Evolutionary conservation across 2,113 vertebrate species (phyloP).

Genomic region (Girardinichthys multiradiatus): DNA sequence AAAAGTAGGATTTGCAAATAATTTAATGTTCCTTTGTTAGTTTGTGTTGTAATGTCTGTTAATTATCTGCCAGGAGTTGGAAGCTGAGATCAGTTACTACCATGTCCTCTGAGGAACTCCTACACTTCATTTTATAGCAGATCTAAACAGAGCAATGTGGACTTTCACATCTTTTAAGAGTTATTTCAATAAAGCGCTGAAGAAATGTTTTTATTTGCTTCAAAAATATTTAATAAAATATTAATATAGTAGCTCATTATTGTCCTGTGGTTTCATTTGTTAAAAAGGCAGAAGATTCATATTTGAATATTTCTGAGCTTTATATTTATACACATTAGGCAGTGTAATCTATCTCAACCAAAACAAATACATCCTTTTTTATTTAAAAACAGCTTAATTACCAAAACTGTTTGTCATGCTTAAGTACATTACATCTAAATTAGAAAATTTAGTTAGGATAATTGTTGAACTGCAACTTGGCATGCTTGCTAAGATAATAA

Average conservation of each 20-base stretch:
- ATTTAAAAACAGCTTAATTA: no score
- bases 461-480: not conserved
- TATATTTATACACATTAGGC: no score
- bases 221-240: not conserved
- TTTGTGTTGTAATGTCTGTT: conserved; percentile 17
- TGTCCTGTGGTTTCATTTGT: not conserved
- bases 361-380: no score
- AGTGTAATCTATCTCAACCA: no score
- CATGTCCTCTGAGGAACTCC: not conserved
- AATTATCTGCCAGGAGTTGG: conserved; percentile 29
- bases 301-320: no score
- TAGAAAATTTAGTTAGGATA: not conserved
- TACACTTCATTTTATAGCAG: not conserved
- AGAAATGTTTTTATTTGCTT: no score
- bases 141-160: not conserved
- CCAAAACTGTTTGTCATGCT: not conserved
- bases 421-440: not conserved
- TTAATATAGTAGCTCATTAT: not conserved
- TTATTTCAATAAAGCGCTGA: not conserved
- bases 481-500: not conserved
- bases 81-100: conserved; percentile 17
- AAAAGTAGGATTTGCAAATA: conserved; percentile 6
- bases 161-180: not conserved
- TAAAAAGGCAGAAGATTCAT: no score
- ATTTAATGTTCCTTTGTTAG: not conserved